phyloP scores from a whole-genome alignment of 2,113 vertebrate genomes.

The Dicrurus megarhynchus region DNA sequence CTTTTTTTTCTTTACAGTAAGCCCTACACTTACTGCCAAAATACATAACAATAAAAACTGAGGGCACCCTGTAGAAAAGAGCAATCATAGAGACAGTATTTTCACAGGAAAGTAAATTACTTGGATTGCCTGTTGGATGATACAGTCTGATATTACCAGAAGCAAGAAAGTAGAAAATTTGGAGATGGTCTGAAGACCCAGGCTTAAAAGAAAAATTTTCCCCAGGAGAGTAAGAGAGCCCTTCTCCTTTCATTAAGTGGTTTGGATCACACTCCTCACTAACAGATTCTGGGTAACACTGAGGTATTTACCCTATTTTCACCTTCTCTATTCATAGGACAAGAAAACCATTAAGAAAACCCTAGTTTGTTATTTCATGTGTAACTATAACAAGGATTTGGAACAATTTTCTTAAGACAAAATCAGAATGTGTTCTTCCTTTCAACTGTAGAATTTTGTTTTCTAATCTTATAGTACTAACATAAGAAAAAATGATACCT shows the following conservation, averaged over 20 bases:
- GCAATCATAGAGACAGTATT: neutral
- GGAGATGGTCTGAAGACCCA: neutral
- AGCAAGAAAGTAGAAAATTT: neutral
- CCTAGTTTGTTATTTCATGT: neutral
- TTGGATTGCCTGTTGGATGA: neutral
- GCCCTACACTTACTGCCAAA: neutral
- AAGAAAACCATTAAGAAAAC: neutral
- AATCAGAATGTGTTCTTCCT: neutral
- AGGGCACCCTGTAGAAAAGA: neutral
- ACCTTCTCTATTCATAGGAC: neutral
- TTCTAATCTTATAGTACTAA: neutral
- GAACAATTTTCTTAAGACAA: neutral
- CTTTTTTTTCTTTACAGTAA: neutral
- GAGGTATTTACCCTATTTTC: neutral
- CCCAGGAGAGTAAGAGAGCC: neutral
- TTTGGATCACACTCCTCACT: neutral
- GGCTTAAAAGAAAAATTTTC: neutral
- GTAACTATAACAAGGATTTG: neutral
- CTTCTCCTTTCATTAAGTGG: neutral
- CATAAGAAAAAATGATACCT: neutral
- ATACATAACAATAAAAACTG: neutral
- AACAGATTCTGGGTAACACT: neutral
- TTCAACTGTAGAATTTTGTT: neutral
- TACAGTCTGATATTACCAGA: neutral
- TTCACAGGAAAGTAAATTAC: neutral